These are phyloP conservation scores for Rhinella marina DNA, from an alignment of 2,797 vertebrate genomes.

Conservation along the genomic window DNA sequence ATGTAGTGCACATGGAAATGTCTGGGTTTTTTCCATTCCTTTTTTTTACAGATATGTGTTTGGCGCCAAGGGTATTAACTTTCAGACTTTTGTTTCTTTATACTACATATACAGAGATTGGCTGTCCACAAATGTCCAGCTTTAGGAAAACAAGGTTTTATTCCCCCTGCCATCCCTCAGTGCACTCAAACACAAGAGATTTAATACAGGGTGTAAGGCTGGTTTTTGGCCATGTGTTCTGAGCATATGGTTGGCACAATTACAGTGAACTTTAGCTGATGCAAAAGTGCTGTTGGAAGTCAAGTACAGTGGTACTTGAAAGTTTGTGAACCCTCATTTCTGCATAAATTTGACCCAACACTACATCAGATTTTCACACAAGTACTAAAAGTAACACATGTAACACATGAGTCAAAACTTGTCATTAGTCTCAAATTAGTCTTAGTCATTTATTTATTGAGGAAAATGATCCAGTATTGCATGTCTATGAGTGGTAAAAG, in stretches of 20 bases:
- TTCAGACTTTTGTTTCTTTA: conserved; percentile 76
- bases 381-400: no score
- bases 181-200: conserved; percentile 61
- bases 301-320: no score
- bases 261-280: not conserved
- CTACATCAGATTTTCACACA: no score
- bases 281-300: not conserved
- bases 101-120: conserved; percentile 66
- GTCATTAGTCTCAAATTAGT: no score
- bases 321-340: no score
- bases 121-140: conserved; percentile 65
- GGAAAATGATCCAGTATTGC: no score
- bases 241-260: conserved; percentile 1
- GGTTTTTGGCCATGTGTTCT: conserved; percentile 21
- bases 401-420: no score
- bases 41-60: conserved; percentile 69
- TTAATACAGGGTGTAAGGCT: conserved; percentile 28
- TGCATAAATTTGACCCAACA: not conserved
- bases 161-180: conserved; percentile 63
- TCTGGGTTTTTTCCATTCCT: conserved; percentile 67
- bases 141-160: conserved; percentile 68
- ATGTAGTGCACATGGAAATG: conserved; percentile 66
- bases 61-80: conserved; percentile 74
- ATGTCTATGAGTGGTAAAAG: no score
- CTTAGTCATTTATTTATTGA: no score